These are phyloP conservation scores for Dyspetes luteomarginatus DNA, from an alignment of 2,888 invertebrate genomes.

Conservation along the genomic window DNA sequence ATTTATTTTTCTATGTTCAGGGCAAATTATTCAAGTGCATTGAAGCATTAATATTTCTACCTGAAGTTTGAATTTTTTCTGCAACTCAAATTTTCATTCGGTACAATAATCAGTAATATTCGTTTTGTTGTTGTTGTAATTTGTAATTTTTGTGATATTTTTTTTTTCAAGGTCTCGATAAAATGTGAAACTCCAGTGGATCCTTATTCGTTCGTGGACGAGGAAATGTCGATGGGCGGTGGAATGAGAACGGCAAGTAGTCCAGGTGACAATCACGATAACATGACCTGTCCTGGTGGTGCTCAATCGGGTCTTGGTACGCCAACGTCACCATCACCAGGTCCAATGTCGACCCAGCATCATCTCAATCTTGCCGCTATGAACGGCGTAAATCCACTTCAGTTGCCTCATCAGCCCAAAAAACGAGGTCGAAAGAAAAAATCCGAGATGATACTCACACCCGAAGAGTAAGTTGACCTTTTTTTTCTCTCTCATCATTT, in stretches of 20 bases:
- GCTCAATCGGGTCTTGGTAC: slow-evolving; percentile 76
- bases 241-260: slow-evolving; percentile 85
- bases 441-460: slow-evolving; percentile 83
- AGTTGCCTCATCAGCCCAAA: slow-evolving; percentile 86
- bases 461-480: slow-evolving; percentile 82
- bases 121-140: too few relatives aligned
- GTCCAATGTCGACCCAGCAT: slow-evolving; percentile 71
- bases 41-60: too few relatives aligned
- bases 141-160: too few relatives aligned
- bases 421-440: slow-evolving; percentile 95
- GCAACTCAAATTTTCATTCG: too few relatives aligned
- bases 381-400: slow-evolving; percentile 79
- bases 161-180: slow-evolving; percentile 82
- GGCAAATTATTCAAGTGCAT: too few relatives aligned
- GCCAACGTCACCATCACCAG: slow-evolving; percentile 79
- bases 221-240: slow-evolving; percentile 87
- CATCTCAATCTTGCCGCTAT: slow-evolving; percentile 80
- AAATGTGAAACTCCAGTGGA: slow-evolving; percentile 88
- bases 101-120: too few relatives aligned
- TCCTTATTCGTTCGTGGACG: slow-evolving; percentile 94
- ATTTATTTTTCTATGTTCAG: too few relatives aligned
- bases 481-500: background rate
- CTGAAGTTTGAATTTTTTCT: too few relatives aligned
- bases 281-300: slow-evolving; percentile 76
- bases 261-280: slow-evolving; percentile 80